Percentiles rank a stretch among this genome's conserved stretches.
Evolutionary conservation across 2,888 invertebrate species (phyloP).

Genomic region (Andrena fulva): DNA sequence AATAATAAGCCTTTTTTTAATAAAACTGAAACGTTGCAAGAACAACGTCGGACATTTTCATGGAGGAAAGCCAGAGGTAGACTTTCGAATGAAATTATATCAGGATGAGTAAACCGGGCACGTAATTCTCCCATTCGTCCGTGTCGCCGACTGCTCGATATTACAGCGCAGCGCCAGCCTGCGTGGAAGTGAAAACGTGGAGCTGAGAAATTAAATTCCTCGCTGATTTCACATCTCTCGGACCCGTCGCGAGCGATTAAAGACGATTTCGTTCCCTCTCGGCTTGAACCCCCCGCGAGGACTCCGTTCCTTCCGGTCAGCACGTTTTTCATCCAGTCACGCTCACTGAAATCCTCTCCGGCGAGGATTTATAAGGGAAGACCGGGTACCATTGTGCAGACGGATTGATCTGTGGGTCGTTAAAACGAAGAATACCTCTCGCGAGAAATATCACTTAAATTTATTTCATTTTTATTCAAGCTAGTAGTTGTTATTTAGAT

Average conservation of each 20-base stretch:
- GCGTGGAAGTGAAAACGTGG: neutral
- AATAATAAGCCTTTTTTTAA: neutral
- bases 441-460: neutral
- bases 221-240: conserved; percentile 14
- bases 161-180: neutral
- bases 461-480: neutral
- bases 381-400: neutral
- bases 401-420: neutral
- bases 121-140: neutral
- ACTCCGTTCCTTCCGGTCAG: conserved; percentile 27
- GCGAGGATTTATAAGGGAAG: neutral
- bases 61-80: neutral
- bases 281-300: conserved; percentile 8
- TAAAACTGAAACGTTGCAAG: neutral
- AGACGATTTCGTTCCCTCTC: neutral
- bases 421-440: neutral
- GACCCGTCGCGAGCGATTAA: neutral
- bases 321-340: neutral
- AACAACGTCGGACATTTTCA: neutral
- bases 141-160: neutral
- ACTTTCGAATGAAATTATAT: neutral
- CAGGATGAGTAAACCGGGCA: neutral
- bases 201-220: conserved; percentile 30
- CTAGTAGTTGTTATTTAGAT: no score
- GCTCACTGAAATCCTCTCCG: neutral